These are phyloP conservation scores for Amblyjoppa fuscipennis DNA, from an alignment of 2,888 invertebrate species.

Conservation along the genomic window DNA sequence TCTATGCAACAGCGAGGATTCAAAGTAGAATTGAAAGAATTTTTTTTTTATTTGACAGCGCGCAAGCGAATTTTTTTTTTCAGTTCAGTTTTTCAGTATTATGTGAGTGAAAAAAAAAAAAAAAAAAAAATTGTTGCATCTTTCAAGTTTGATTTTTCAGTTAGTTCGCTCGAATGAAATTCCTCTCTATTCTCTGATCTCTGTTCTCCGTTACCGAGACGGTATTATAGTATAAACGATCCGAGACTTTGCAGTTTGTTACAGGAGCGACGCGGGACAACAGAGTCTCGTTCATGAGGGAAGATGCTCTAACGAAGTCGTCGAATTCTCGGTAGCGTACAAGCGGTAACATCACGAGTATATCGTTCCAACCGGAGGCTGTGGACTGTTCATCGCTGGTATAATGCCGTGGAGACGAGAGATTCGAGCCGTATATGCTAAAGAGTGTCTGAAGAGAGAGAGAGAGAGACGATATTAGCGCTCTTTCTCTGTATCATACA, in stretches of 20 bases:
- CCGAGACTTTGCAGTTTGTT: conserved; percentile 33
- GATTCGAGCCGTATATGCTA: conserved; percentile 55
- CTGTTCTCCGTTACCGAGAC: not conserved
- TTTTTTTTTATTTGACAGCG: not conserved
- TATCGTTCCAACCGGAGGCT: conserved; percentile 25
- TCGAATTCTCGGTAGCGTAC: conserved; percentile 76
- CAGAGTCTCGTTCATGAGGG: conserved; percentile 47
- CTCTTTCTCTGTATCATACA: conserved; percentile 33
- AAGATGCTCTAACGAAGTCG: conserved; percentile 75
- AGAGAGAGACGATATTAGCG: conserved; percentile 22
- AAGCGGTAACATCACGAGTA: conserved; percentile 55
- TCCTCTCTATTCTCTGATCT: not conserved
- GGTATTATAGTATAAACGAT: conserved; percentile 22
- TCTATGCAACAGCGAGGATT: too few relatives aligned
- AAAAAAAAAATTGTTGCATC: not conserved
- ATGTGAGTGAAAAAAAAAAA: not conserved
- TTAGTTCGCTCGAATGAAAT: not conserved
- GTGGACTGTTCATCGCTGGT: conserved; percentile 22
- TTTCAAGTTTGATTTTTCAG: not conserved
- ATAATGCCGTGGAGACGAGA: conserved; percentile 33
- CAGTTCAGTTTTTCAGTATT: not conserved
- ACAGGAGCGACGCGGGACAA: conserved; percentile 47
- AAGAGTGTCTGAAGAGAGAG: conserved; percentile 53
- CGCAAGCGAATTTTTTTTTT: too few relatives aligned
- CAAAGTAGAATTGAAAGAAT: not conserved